Evolutionary conservation across 2,797 vertebrate species (phyloP).

Genomic region (Microchirus variegatus): DNA sequence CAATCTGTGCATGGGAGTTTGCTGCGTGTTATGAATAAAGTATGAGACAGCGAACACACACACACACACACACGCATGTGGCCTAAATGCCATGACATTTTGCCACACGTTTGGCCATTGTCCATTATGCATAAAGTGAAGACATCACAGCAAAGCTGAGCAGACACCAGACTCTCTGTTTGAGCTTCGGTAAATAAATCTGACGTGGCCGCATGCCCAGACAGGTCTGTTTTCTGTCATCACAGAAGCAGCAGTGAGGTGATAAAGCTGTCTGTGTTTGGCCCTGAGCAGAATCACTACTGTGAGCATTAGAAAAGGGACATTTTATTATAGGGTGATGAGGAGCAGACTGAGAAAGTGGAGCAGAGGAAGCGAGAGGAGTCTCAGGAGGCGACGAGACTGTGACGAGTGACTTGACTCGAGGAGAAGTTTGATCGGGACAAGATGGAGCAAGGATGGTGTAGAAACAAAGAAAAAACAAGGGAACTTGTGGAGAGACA

Average conservation of each 20-base stretch:
- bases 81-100: slow-evolving; percentile 82
- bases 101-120: slow-evolving; percentile 47
- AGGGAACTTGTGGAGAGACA: no score
- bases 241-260: slow-evolving; percentile 7
- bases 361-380: slow-evolving; percentile 58
- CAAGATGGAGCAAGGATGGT: slow-evolving; percentile 10
- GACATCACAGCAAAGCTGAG: slow-evolving; percentile 42
- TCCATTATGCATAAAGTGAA: slow-evolving; percentile 78
- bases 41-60: slow-evolving; percentile 10
- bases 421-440: slow-evolving; percentile 35
- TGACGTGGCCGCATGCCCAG: slow-evolving; percentile 11
- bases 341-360: slow-evolving; percentile 59
- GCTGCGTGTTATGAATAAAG: slow-evolving; percentile 17
- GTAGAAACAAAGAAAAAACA: no score
- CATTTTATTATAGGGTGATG: slow-evolving; percentile 18
- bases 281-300: slow-evolving; percentile 6
- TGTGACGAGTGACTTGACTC: slow-evolving; percentile 31
- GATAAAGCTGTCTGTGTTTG: slow-evolving; percentile 1
- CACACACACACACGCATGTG: slow-evolving; percentile 16
- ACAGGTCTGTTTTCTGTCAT: slow-evolving; percentile 13
- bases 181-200: slow-evolving; percentile 37
- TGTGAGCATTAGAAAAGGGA: no score
- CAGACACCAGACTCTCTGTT: slow-evolving; percentile 43
- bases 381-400: slow-evolving; percentile 52
- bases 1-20: slow-evolving; percentile 12